Base-by-base conservation (phyloP, 1,140 invertebrate species). In the Trichomalopsis sarcophagae region DNA sequence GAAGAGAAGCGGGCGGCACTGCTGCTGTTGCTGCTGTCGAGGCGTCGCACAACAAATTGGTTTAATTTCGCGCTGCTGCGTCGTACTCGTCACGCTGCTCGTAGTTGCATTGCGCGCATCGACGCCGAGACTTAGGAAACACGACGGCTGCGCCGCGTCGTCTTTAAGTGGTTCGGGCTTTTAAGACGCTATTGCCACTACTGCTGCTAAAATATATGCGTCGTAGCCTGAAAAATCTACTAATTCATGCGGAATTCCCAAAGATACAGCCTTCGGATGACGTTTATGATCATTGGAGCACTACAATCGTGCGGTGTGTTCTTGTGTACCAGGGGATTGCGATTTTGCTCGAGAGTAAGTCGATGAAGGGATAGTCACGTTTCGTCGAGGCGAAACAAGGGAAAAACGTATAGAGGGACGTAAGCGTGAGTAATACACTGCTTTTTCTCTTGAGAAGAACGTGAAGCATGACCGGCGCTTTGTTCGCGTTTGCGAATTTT, bases 31-130 rank as follows among this genome's bases (percentile, higher is more conserved):
- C 13, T 81, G 23, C 79, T 82, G 62, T 71, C 66, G 79, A 62
- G 77, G 40, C 23, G 47, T 33, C 62, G 77, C 73, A 9, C 75
- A 79, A 85, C 66, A 86, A 86, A 82, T 86, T 86, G 80, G 80
- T 82, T 86, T 86, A 82, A 86, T 86, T 82, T 82, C 66, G 74
- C 69, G n/a, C 66, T 44, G 47, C 69, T 44, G 47, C 69, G 47
- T 27, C 71, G 30, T 79, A 7, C 10, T 75, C 47, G 27, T 62
- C 47, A 62, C 23, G 21, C 27, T 69, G 21, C 27, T 69, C 17
- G 71, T 23, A 50, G 30, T 84, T 40, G 33, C 40, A 40, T 75
- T 47, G 74, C 74, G 17, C 33, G 33, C 62, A 13, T 27, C 76
- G 10, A 13, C 23, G 7, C 77, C 55, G 13, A 62, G 55, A 69